Conservation (phyloP, 2,888 invertebrate genomes). For the Zeuzera pyrina region DNA sequence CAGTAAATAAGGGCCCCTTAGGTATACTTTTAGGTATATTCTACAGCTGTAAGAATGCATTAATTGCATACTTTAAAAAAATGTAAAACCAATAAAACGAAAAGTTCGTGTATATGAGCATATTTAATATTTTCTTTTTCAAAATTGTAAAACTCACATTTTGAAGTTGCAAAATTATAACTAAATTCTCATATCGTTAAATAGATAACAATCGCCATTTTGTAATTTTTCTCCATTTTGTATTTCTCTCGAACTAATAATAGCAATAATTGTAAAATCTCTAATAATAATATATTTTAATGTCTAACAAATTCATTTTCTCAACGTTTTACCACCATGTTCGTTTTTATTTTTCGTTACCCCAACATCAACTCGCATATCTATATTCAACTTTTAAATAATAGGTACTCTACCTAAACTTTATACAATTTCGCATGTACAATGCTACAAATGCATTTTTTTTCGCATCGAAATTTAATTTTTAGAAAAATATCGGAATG, state of each 20-base stretch:
- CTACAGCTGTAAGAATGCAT: too few relatives aligned
- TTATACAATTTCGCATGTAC: slow-evolving; percentile 62
- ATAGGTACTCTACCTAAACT: slow-evolving; percentile 54
- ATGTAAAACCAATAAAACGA: slow-evolving; percentile 34
- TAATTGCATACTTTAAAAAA: too few relatives aligned
- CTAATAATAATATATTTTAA: slow-evolving; percentile 71
- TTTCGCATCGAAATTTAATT: slow-evolving; percentile 51
- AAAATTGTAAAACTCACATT: slow-evolving; percentile 74
- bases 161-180: slow-evolving; percentile 74
- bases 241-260: slow-evolving; percentile 62
- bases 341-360: slow-evolving; percentile 43
- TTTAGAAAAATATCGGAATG: slow-evolving; percentile 68
- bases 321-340: slow-evolving; percentile 60
- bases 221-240: slow-evolving; percentile 44
- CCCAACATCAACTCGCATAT: slow-evolving; percentile 61
- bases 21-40: too few relatives aligned
- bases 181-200: slow-evolving; percentile 72
- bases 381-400: slow-evolving; percentile 63
- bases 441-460: slow-evolving; percentile 45
- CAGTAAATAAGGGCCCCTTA: too few relatives aligned
- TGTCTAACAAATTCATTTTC: slow-evolving; percentile 71
- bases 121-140: slow-evolving; percentile 73
- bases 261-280: slow-evolving; percentile 68
- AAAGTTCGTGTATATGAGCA: slow-evolving; percentile 61
- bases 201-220: slow-evolving; percentile 71